phyloP scores from a whole-genome alignment of 2,888 invertebrate species.

The Celastrina argiolus region DNA sequence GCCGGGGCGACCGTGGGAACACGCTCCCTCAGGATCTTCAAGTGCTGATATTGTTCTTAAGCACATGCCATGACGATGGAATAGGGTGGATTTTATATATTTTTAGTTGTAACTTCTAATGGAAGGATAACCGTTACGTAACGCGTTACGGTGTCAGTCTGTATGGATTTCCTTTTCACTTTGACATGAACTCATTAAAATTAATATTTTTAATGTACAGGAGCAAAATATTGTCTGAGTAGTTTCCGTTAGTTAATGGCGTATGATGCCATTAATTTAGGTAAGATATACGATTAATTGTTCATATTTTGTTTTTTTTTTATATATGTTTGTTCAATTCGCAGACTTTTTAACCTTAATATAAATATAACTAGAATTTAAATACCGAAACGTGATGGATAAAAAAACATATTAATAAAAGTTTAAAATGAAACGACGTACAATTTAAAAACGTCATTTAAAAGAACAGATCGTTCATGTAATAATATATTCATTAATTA shows the following conservation, averaged over 20 bases:
- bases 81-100: slow-evolving; percentile 41
- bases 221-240: background rate
- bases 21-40: slow-evolving; percentile 54
- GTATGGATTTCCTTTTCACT: too few species aligned
- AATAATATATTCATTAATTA: background rate
- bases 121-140: too few species aligned
- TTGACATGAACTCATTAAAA: too few species aligned
- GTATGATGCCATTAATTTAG: background rate
- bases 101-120: too few species aligned
- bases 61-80: slow-evolving; percentile 63
- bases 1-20: slow-evolving; percentile 66
- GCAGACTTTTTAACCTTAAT: background rate
- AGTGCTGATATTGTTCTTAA: slow-evolving; percentile 69
- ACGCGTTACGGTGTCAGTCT: too few species aligned
- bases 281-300: too few species aligned
- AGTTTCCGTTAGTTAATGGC: background rate
- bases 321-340: background rate
- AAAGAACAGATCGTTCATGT: background rate
- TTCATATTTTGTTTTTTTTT: background rate
- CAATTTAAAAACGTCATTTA: background rate
- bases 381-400: background rate
- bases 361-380: background rate
- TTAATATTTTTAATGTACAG: too few species aligned
- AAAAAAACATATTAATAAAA: background rate
- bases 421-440: background rate